These are phyloP conservation scores for Ceratosolen solmsi DNA, from an alignment of 1,140 invertebrate species.

Conservation along the genomic window DNA sequence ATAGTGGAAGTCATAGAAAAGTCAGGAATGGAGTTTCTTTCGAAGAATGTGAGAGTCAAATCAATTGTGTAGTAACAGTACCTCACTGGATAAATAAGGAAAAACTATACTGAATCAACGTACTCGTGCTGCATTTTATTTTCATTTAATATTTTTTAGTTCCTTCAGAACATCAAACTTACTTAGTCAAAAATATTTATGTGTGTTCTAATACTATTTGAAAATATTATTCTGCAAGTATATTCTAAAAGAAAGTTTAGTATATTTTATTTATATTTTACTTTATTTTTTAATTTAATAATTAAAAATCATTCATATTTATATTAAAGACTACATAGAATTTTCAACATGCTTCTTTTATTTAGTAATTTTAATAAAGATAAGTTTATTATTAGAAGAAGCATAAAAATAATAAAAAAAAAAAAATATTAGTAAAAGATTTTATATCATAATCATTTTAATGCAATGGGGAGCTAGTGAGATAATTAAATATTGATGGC, in stretches of 20 bases:
- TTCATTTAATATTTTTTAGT: constrained; percentile 19
- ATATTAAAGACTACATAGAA: no score
- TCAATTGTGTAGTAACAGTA: constrained; percentile 16
- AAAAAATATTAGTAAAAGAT: no score
- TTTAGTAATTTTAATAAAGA: no score
- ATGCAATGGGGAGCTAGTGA: no score
- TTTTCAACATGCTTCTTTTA: no score
- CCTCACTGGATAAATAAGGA: constrained; percentile 39
- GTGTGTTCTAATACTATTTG: neutral
- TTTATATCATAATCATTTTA: no score
- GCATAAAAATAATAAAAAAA: no score
- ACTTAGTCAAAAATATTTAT: neutral
- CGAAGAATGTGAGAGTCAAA: constrained; percentile 28
- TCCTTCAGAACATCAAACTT: neutral
- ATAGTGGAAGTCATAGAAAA: constrained; percentile 43
- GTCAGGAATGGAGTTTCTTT: constrained; percentile 23
- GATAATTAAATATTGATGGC: no score
- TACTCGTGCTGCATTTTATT: neutral
- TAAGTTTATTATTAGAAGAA: no score
- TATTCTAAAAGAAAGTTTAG: neutral
- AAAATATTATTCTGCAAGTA: neutral
- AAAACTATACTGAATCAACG: constrained; percentile 17
- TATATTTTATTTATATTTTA: no score
- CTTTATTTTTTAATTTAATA: no score
- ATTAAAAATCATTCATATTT: no score